A percentile compares a stretch with the other conserved stretches of the same genome.
Evolutionary conservation across 2,113 vertebrate genomes (phyloP).

Genomic region (Python bivittatus): DNA sequence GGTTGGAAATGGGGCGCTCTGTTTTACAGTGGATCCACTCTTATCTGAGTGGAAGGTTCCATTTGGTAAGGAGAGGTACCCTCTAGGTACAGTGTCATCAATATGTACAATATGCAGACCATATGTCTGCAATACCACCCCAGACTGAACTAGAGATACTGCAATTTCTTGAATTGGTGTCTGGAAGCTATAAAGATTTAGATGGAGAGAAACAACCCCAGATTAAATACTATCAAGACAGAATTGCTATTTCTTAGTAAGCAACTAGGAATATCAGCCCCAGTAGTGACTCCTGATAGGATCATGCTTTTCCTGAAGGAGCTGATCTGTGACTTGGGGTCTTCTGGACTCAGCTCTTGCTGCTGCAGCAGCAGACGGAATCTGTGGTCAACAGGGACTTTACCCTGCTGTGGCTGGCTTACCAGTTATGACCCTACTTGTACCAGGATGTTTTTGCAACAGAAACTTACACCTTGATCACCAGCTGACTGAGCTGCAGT

Average conservation of each 20-base stretch:
- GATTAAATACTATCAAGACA: background rate
- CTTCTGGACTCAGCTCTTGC: background rate
- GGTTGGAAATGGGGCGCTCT: background rate
- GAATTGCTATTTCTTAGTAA: background rate
- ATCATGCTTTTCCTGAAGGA: background rate
- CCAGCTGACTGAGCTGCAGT: background rate
- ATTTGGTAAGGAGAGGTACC: background rate
- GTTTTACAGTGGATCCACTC: background rate
- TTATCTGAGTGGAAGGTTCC: background rate
- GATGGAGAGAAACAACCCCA: background rate
- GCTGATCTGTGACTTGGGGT: background rate
- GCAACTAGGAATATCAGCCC: background rate
- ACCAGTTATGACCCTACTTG: background rate
- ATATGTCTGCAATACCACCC: background rate
- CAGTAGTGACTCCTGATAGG: background rate
- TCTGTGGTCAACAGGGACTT: background rate
- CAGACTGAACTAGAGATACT: background rate
- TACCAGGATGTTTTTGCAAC: background rate
- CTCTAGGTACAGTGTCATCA: background rate
- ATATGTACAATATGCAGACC: background rate
- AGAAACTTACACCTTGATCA: background rate
- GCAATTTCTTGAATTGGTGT: background rate
- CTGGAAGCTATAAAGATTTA: background rate
- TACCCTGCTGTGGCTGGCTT: background rate
- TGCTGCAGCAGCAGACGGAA: background rate